Base-by-base conservation (phyloP, 1,140 invertebrate species). In the Lerema accius region DNA sequence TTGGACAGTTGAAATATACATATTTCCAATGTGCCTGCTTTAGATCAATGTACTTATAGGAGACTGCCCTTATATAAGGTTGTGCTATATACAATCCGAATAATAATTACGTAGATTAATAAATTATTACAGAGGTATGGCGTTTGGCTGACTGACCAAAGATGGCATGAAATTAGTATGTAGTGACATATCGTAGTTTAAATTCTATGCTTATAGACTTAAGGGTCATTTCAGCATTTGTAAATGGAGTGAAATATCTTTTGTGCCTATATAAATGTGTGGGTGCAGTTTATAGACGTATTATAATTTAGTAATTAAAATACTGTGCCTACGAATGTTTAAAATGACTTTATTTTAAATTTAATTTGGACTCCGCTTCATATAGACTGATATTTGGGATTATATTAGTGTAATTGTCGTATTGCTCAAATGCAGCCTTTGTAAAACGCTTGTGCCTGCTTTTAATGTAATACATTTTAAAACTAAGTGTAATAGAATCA, bases 381-480 rank as follows among this genome's bases (percentile, higher is more conserved):
- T 51, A 42, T 62, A 73, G 73, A 72, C 58, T 70, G 67, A 69
- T 49, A 10, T 39, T 51, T 19, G 0, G 11, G 0, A n/a, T 37
- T n/a, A 11, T 51, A 40, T 9, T 49, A 23, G 37, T 23, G 19
- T 23, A 37, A 6, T 35, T 17, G 17, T 63, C 55, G 62, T 14
- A 14, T 71, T 79, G 84, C 79, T 87, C 82, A 84, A 82, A 63
- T 35, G 71, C 69, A 73, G 78, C 78, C 78, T 80, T 80, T 79
- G 76, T 81, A 80, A 69, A 79, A 83, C 77, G 84, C 82, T 84
- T 85, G 84, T 85, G 84, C 84, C 81, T 84, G 76, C 72, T 72
- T 76, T 60, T 16, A 16, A 49, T 65, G 72, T 16, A 69, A 62
- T 23, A 46, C 14, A 14, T 50, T 55, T 60, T 48, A 35, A 23